Evolutionary conservation across 2,888 invertebrate species (phyloP).

Genomic region (Orgyia antiqua): DNA sequence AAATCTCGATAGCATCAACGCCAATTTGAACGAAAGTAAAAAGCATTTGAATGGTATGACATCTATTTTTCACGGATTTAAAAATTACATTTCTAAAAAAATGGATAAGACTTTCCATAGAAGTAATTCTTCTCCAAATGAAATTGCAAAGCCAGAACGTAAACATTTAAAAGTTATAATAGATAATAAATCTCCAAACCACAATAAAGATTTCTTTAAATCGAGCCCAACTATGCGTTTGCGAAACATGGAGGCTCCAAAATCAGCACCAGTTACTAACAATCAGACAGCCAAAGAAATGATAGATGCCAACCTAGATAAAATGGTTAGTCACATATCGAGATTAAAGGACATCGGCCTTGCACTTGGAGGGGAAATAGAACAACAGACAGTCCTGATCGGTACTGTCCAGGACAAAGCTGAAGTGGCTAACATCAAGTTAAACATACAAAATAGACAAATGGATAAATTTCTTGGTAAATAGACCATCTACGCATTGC

Average conservation of each 20-base stretch:
- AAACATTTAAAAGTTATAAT: slow-evolving; percentile 54
- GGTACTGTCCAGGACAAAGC: slow-evolving; percentile 91
- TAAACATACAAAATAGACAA: slow-evolving; percentile 92
- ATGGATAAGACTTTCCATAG: slow-evolving; percentile 74
- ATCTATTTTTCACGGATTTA: slow-evolving; percentile 97
- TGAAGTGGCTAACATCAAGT: slow-evolving; percentile 88
- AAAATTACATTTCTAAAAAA: slow-evolving; percentile 93
- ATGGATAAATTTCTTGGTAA: slow-evolving; percentile 89
- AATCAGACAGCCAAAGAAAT: slow-evolving; percentile 82
- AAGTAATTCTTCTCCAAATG: slow-evolving; percentile 54
- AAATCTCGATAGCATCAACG: slow-evolving; percentile 93
- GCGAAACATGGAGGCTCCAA: slow-evolving; percentile 72
- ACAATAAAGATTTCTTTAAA: slow-evolving; percentile 67
- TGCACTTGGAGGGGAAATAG: slow-evolving; percentile 92
- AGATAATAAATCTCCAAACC: slow-evolving; percentile 36
- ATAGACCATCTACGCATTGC: too few species aligned
- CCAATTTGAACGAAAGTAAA: slow-evolving; percentile 92
- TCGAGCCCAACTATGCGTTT: slow-evolving; percentile 82
- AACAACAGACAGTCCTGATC: slow-evolving; percentile 91
- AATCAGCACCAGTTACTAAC: slow-evolving; percentile 52
- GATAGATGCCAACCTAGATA: slow-evolving; percentile 87
- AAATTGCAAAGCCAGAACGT: slow-evolving; percentile 46
- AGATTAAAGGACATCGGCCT: slow-evolving; percentile 91
- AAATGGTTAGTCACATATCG: slow-evolving; percentile 92
- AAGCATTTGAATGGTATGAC: slow-evolving; percentile 97